phyloP scores from a whole-genome alignment of 2,797 vertebrate species.

The Premnoplex brunnescens region DNA sequence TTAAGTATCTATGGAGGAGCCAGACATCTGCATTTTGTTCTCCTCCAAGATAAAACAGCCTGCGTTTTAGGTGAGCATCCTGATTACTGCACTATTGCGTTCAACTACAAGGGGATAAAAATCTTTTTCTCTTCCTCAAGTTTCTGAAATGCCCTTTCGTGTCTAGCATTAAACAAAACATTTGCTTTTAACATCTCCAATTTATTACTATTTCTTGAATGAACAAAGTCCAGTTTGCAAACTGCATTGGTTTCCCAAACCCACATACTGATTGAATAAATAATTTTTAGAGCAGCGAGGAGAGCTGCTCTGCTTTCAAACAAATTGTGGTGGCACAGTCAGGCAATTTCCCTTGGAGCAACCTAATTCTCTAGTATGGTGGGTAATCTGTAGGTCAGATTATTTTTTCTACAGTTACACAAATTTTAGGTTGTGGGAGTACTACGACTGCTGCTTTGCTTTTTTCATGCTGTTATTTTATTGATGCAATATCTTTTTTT shows the following conservation, averaged over 20 bases:
- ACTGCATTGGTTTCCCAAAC: neutral
- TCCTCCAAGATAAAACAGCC: neutral
- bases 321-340: neutral
- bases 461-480: neutral
- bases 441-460: neutral
- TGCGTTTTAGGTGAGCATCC: neutral
- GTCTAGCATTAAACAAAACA: neutral
- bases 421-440: neutral
- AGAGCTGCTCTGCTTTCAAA: neutral
- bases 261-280: slow-evolving; percentile 17
- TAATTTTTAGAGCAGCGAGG: neutral
- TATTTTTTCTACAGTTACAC: neutral
- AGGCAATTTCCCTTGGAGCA: neutral
- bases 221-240: slow-evolving; percentile 13
- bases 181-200: slow-evolving; percentile 11
- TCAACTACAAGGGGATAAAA: neutral
- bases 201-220: slow-evolving; percentile 26
- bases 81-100: neutral
- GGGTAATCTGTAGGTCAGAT: neutral
- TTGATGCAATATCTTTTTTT: neutral
- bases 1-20: neutral
- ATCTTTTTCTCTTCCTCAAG: neutral
- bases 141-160: neutral
- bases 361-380: neutral
- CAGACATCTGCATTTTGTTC: neutral